A percentile compares a stretch with the other conserved stretches of the same genome.
phyloP scores from a whole-genome alignment of 2,113 vertebrate species.

The Sceloporus undulatus region DNA sequence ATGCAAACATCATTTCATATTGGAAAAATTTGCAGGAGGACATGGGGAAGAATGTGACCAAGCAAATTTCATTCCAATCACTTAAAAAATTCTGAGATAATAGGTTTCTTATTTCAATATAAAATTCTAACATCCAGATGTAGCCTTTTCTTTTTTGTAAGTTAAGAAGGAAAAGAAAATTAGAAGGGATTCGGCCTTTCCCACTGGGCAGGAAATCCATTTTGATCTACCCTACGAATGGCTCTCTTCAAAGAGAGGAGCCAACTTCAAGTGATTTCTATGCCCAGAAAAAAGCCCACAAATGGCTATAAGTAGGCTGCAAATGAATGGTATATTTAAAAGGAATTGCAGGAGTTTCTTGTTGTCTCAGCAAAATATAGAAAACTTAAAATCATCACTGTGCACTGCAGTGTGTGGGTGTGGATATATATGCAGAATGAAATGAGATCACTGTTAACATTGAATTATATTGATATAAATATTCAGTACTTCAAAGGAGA shows the following conservation, averaged over 20 bases:
- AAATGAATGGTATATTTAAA: constrained; percentile 28
- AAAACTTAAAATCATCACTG: constrained; percentile 13
- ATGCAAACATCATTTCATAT: not conserved
- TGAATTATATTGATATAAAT: not conserved
- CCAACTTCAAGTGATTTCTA: constrained; percentile 9
- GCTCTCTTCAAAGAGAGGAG: not conserved
- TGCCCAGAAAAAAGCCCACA: constrained; percentile 19
- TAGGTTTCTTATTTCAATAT: constrained; percentile 21
- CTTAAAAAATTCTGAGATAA: not conserved
- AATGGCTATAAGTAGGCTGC: not conserved
- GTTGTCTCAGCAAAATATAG: rapidly evolving
- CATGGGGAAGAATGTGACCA: not conserved
- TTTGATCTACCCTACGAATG: constrained; percentile 11
- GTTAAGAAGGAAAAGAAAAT: constrained; percentile 27
- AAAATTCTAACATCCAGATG: not conserved
- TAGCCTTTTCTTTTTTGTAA: not conserved
- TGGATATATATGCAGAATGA: not conserved
- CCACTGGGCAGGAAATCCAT: constrained; percentile 21
- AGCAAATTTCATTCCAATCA: not conserved
- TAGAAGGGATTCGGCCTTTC: constrained; percentile 26
- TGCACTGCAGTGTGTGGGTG: not conserved
- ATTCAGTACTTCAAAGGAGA: not conserved
- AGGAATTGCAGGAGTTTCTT: not conserved
- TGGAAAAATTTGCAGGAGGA: not conserved
- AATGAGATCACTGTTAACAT: constrained; percentile 8